Conservation (phyloP, 1,140 invertebrate species). For the Drosophila murphyi region DNA sequence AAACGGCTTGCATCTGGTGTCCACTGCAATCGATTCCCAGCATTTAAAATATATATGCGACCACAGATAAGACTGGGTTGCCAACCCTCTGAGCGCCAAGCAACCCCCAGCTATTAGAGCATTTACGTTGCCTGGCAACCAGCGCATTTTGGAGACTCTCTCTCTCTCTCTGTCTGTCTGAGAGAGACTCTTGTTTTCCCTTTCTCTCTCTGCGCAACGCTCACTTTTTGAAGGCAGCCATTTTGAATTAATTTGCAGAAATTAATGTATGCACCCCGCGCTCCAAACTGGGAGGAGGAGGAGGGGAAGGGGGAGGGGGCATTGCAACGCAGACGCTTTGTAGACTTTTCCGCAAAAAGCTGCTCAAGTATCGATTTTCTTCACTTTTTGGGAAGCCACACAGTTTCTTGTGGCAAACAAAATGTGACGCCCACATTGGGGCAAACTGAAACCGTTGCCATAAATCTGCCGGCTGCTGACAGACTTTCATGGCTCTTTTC, state of each 20-base stretch:
- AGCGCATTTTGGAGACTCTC: constrained; percentile 61
- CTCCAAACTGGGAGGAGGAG: neutral
- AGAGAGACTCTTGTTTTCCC: neutral
- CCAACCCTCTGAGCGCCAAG: constrained; percentile 36
- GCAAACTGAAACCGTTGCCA: constrained; percentile 39
- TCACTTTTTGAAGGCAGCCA: constrained; percentile 62
- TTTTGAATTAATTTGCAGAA: constrained; percentile 73
- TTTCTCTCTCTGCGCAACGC: constrained; percentile 50
- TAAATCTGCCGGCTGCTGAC: constrained; percentile 67
- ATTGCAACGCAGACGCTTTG: constrained; percentile 54
- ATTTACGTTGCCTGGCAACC: constrained; percentile 61
- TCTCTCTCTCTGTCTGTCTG: neutral
- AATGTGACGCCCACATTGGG: constrained; percentile 49
- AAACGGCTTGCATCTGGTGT: constrained; percentile 78
- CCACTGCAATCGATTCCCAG: constrained; percentile 72
- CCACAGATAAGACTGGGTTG: neutral
- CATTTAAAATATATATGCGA: neutral
- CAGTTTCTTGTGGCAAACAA: constrained; percentile 29
- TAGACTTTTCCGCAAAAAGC: constrained; percentile 52
- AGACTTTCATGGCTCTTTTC: constrained; percentile 36
- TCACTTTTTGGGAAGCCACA: constrained; percentile 24
- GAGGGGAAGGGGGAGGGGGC: neutral
- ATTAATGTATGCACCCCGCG: constrained; percentile 12
- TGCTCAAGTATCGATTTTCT: constrained; percentile 64
- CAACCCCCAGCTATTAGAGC: constrained; percentile 42